Evolutionary conservation across 2,113 vertebrate species (phyloP), one percentile per base, ranked within the genome.

Genomic region (rabbit (Oryctolagus cuniculus)): DNA sequence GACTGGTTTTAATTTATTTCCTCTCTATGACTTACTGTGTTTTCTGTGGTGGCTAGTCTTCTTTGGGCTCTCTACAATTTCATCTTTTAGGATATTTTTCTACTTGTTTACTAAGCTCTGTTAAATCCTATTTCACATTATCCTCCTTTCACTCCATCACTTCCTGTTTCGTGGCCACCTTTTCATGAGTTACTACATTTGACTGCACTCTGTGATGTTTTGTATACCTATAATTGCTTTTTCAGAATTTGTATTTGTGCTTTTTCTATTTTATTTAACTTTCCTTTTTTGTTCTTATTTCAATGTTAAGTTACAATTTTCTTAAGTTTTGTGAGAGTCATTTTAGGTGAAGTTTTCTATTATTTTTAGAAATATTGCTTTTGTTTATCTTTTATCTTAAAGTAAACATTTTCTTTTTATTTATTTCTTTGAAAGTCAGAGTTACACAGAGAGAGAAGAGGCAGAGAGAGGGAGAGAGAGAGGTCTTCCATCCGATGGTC

Each of bases 101-200:
- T 79, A 55, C 36, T 79, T 61, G 17, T 72, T 72, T 72, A 12
- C 9, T 73, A 36, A 73, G 61, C 49, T 63, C 21, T 49, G 3
- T 90, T 63, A 29, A 81, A 61, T 81, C 15, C 61, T 29, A 63
- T 63, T 90, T 81, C 5, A 21, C 61, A n/a, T 61, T 6, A 8
- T 49, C 21, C 53, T 69, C 11, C 77, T 69, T 85, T 92, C 82
- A 69, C 63, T n/a, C 34, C 63, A 92, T 49, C 63, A 79, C 63
- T 69, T 92, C 34, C 73, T 91, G 11, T 75, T 74, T 84, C 27
- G 31, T 83, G 38, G n/a, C 12, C 58, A 91, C 29, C 66, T 91
- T 64, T 84, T 75, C 44, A 77, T 22, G 29, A 19, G 19, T 69
- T 85, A 34, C 64, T 77, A 34, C 5, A 73, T 83, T 53, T 53